Evolutionary conservation across 2,888 invertebrate species (phyloP).

Genomic region (Beris morrisii): DNA sequence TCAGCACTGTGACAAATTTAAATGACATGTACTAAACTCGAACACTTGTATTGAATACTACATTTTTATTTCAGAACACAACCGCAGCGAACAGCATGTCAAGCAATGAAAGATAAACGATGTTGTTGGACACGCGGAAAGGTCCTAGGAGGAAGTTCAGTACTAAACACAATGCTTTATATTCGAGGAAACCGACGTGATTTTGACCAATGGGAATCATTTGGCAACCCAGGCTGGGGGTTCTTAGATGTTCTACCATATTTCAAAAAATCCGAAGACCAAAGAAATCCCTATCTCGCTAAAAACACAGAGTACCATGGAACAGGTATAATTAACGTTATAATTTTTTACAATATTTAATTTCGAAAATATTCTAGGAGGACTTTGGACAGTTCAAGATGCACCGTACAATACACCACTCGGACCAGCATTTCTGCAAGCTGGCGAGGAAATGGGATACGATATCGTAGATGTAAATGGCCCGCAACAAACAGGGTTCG

Average conservation of each 20-base stretch:
- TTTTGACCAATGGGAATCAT: conserved; percentile 82
- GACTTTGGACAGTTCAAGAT: conserved; percentile 55
- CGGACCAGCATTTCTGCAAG: conserved; percentile 82
- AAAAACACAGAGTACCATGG: conserved; percentile 70
- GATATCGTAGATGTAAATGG: conserved; percentile 85
- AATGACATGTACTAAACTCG: no score
- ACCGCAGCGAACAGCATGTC: conserved; percentile 79
- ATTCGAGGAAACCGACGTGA: conserved; percentile 84
- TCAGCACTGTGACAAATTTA: no score
- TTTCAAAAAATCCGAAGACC: conserved; percentile 85
- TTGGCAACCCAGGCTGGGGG: conserved; percentile 88
- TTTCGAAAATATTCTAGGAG: conserved; percentile 48
- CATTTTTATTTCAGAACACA: conserved; percentile 65
- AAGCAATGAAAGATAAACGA: conserved; percentile 81
- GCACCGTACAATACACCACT: conserved; percentile 67
- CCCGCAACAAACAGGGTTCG: conserved; percentile 82
- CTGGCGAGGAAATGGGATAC: conserved; percentile 91
- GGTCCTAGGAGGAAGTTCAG: conserved; percentile 83
- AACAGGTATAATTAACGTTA: conserved; percentile 60
- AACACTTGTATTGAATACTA: no score
- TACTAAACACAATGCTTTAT: conserved; percentile 89
- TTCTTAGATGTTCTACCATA: conserved; percentile 79
- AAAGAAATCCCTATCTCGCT: conserved; percentile 84
- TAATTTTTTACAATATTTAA: neutral
- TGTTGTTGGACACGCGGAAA: conserved; percentile 91